Evolutionary conservation across 2,797 vertebrate species (phyloP).

Genomic region (Scolopax bukidnonensis): DNA sequence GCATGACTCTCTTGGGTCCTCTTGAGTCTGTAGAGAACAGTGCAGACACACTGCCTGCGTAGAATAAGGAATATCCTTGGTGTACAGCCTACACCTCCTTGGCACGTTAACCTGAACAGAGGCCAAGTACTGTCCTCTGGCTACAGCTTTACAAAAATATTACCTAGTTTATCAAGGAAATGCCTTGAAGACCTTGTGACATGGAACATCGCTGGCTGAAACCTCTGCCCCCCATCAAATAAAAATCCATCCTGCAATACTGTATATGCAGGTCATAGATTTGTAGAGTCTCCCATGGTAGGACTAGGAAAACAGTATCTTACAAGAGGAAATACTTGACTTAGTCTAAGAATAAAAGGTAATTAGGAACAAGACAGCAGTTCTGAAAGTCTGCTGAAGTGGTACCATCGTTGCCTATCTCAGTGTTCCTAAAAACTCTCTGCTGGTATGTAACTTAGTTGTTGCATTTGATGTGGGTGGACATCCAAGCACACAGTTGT

Average conservation of each 20-base stretch:
- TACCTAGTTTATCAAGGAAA: neutral
- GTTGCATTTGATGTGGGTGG: neutral
- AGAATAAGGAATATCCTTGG: neutral
- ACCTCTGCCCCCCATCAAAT: neutral
- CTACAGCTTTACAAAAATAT: neutral
- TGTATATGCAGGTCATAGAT: fast-evolving
- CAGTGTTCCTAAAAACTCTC: neutral
- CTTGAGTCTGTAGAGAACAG: neutral
- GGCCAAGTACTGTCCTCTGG: neutral
- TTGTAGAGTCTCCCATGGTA: fast-evolving
- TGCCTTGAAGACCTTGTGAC: neutral
- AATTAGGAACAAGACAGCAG: neutral
- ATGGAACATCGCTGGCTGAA: neutral
- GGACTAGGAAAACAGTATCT: neutral
- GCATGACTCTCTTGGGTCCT: neutral
- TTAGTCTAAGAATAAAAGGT: neutral
- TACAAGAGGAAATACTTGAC: neutral
- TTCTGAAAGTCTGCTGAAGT: neutral
- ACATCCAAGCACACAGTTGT: neutral
- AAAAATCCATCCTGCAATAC: neutral
- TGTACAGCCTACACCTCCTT: neutral
- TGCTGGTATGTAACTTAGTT: neutral
- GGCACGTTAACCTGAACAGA: neutral
- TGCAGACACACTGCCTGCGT: neutral
- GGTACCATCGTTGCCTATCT: fast-evolving